Evolutionary conservation across 2,113 vertebrate species (phyloP).

Genomic region (Psettodes erumei): DNA sequence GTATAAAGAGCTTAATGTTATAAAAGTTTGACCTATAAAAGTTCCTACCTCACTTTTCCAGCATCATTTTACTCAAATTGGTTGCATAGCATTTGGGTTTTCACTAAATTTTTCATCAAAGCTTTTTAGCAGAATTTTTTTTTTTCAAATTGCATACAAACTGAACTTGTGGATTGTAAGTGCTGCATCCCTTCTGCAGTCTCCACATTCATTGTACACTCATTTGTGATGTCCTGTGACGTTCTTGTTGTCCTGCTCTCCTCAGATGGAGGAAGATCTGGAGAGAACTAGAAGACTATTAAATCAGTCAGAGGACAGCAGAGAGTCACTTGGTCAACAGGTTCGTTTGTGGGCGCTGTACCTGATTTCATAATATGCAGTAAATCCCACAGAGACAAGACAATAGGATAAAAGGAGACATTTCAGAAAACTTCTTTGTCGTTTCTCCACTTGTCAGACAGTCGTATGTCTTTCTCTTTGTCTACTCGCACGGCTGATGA

Average conservation of each 20-base stretch:
- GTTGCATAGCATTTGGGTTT: not conserved
- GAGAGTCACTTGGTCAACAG: slow-evolving; percentile 89
- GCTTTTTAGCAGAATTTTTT: not conserved
- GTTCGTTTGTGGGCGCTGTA: slow-evolving; percentile 74
- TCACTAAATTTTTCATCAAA: not conserved
- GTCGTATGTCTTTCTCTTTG: slow-evolving; percentile 14
- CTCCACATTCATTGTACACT: not conserved
- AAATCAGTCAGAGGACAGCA: slow-evolving; percentile 88
- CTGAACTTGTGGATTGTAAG: not conserved
- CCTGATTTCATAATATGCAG: slow-evolving; percentile 2
- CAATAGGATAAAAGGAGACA: not conserved
- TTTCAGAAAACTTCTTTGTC: not conserved
- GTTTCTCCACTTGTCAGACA: slow-evolving; percentile 10
- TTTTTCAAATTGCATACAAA: not conserved
- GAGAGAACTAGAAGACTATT: slow-evolving; percentile 83
- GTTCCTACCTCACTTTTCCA: not conserved
- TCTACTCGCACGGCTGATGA: slow-evolving; percentile 12
- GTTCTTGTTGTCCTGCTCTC: not conserved
- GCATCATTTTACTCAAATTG: not conserved
- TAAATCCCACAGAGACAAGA: slow-evolving; percentile 19
- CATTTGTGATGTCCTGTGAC: slow-evolving; percentile 13
- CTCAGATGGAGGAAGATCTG: slow-evolving; percentile 87
- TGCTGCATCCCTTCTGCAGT: not conserved
- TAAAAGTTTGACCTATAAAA: not conserved
- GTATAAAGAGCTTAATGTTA: not conserved